phyloP scores from a whole-genome alignment of 2,797 vertebrate genomes.

The Alca torda region DNA sequence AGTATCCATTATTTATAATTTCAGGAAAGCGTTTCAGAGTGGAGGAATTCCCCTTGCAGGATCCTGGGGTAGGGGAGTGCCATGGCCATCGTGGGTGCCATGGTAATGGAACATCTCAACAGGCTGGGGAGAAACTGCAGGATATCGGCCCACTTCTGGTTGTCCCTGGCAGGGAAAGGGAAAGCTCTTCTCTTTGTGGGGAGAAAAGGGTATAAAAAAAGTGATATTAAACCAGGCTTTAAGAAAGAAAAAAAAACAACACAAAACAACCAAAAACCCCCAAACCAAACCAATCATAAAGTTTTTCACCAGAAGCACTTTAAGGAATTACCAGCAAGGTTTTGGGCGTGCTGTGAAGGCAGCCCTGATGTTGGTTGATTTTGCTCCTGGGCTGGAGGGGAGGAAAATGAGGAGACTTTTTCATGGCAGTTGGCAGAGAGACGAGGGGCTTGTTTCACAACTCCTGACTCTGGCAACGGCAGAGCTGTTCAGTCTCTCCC shows the following conservation, averaged over 20 bases:
- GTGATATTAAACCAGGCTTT: neutral
- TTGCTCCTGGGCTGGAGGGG: neutral
- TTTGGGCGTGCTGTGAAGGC: neutral
- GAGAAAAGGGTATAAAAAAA: neutral
- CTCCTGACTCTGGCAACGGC: fast-evolving
- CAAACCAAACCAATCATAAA: neutral
- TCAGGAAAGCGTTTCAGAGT: neutral
- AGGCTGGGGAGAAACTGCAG: neutral
- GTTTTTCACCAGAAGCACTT: neutral
- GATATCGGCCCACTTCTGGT: neutral
- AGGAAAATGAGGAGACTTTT: neutral
- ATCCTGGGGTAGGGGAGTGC: neutral
- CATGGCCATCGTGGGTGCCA: fast-evolving
- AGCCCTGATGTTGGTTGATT: neutral
- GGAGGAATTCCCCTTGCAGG: neutral
- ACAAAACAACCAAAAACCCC: neutral
- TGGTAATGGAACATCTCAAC: fast-evolving
- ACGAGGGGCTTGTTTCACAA: neutral
- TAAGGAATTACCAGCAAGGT: neutral
- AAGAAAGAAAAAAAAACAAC: neutral
- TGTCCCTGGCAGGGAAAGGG: neutral
- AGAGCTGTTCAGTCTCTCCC: neutral
- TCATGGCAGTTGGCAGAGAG: neutral
- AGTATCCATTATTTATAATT: neutral
- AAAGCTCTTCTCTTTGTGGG: neutral